phyloP scores from a whole-genome alignment of 2,113 vertebrate species.

The Cervus canadensis region DNA sequence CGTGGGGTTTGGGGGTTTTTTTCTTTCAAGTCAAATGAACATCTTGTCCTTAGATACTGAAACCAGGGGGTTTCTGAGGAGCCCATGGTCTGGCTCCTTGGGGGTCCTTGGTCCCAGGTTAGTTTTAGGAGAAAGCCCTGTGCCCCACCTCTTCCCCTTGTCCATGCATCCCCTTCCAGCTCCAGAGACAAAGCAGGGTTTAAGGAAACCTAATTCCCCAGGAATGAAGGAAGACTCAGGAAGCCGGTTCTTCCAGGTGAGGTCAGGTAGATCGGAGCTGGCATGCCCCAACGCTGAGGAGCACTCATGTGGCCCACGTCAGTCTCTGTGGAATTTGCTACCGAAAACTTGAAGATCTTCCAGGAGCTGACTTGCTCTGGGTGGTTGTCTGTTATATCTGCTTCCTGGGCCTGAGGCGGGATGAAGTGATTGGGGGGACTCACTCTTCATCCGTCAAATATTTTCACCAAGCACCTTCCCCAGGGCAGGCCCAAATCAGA shows the following conservation, averaged over 20 bases:
- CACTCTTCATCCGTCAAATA: rapidly evolving
- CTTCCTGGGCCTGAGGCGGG: background rate
- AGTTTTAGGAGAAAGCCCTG: background rate
- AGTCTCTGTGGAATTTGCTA: background rate
- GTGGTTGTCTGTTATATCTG: rapidly evolving
- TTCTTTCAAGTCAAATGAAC: background rate
- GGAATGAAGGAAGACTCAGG: background rate
- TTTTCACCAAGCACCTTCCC: background rate
- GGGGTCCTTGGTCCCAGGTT: background rate
- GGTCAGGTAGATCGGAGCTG: background rate
- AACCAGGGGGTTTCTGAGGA: background rate
- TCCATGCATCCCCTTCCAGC: background rate
- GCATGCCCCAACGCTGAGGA: background rate
- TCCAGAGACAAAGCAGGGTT: background rate
- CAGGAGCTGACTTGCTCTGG: background rate
- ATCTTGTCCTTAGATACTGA: background rate
- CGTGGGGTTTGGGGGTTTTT: background rate
- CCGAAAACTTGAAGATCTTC: background rate
- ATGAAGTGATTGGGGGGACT: background rate
- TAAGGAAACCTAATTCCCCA: background rate
- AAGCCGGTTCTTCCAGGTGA: slow-evolving; percentile 29
- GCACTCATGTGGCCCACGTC: background rate
- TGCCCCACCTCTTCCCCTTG: rapidly evolving
- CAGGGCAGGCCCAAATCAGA: background rate
- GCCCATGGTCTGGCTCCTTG: rapidly evolving